Percentiles rank a stretch among this genome's conserved stretches.
Conservation (phyloP, 2,797 vertebrate species). For the Acanthurus tractus region DNA sequence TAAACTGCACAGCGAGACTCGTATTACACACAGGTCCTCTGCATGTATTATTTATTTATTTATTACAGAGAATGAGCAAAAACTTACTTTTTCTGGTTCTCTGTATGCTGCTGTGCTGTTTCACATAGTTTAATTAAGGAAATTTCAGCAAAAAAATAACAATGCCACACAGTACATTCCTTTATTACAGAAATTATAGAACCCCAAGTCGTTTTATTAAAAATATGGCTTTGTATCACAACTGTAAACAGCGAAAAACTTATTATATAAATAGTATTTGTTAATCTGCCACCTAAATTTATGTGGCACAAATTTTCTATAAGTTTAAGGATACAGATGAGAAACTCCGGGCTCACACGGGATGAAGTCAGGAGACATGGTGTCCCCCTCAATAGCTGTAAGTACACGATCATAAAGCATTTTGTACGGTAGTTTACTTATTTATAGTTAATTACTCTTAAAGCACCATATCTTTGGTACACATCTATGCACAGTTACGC, state of each 20-base stretch:
- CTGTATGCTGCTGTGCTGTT: conserved; percentile 92
- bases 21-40: conserved; percentile 26
- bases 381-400: conserved; percentile 95
- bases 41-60: background rate
- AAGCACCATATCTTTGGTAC: fast-evolving
- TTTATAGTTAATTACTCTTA: background rate
- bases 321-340: conserved; percentile 93
- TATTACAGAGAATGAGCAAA: background rate
- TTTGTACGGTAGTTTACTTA: background rate
- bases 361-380: conserved; percentile 95
- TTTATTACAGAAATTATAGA: conserved; percentile 10
- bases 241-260: background rate
- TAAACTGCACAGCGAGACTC: conserved; percentile 83
- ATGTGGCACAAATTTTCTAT: background rate
- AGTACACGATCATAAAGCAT: conserved; percentile 47
- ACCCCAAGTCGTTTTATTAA: background rate
- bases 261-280: background rate
- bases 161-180: background rate
- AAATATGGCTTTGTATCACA: background rate
- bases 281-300: background rate
- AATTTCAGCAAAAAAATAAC: conserved; percentile 3
- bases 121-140: conserved; percentile 72
- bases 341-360: conserved; percentile 93
- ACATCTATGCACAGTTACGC: conserved; percentile 30
- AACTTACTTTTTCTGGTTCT: conserved; percentile 90